Percentiles rank a stretch among this genome's conserved stretches.
Evolutionary conservation across 2,888 invertebrate genomes (phyloP).

Genomic region (Luffia ferchaultella): DNA sequence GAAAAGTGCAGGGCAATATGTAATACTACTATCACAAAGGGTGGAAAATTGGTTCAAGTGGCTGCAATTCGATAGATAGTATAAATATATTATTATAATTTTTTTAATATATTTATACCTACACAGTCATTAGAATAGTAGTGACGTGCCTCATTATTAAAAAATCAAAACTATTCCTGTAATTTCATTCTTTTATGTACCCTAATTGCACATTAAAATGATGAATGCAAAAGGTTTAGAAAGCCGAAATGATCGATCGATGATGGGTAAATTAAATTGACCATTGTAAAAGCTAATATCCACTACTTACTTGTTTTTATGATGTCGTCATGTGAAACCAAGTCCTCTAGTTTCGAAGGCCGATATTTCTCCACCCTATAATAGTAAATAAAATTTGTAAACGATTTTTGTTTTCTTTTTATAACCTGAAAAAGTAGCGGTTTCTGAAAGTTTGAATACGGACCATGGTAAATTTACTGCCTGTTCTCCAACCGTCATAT

Average conservation of each 20-base stretch:
- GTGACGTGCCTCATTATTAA: no score
- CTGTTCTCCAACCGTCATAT: constrained; percentile 45
- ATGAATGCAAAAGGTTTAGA: not conserved
- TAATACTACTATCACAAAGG: no score
- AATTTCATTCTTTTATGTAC: no score
- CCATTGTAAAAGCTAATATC: not conserved
- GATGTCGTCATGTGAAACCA: constrained; percentile 97
- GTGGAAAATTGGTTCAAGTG: not conserved
- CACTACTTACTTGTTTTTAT: constrained; percentile 86
- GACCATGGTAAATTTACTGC: constrained; percentile 70
- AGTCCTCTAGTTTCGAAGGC: constrained; percentile 87
- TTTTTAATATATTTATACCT: no score
- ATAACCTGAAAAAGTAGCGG: not conserved
- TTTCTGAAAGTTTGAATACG: constrained; percentile 17
- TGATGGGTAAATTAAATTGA: not conserved
- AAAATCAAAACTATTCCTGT: no score
- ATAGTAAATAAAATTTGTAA: constrained; percentile 6
- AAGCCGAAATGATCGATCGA: not conserved
- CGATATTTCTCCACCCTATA: constrained; percentile 98
- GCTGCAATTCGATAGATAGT: not conserved
- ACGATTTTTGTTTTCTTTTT: constrained; percentile 2
- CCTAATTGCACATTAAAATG: no score
- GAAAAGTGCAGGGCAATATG: not conserved
- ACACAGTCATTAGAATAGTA: no score
- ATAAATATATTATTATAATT: no score